Evolutionary conservation across 2,113 vertebrate species (phyloP), one percentile per base, ranked within the genome.

Genomic region (Climacteris rufus): DNA sequence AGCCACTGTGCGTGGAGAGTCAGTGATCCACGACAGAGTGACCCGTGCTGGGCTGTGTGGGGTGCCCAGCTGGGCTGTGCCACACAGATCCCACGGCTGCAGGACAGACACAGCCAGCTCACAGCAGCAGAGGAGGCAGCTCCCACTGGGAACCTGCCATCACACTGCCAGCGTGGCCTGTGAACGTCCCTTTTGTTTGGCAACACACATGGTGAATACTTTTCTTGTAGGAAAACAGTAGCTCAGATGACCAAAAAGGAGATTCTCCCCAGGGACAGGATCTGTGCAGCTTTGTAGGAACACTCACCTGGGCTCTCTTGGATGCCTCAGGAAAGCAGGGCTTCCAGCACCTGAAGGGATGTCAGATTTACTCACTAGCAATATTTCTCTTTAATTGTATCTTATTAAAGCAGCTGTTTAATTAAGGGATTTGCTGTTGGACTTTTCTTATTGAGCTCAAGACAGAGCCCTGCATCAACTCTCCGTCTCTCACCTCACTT

Each of bases 131-230:
- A 66, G 70, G 37, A 63, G 30, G 49, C 52, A 87, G 64, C 31
- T 94, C 39, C 69, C 21, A 0, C 5, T 4, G 1, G 1, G 5
- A 35, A 0, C 12, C 10, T 7, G 30, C 3, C 0, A 11, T 68
- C 18, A 24, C 18, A 5, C 28, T 31, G 13, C 66, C 60, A 40
- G 49, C 1, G 0, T 20, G 64, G 64, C 64, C 68, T 39, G 12
- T 5, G 70, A 61, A 8, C 28, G 7, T 45, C 50, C 31, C 37
- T 72, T 53, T 57, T n/a, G 28, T 37, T 40, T 31, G 66, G 57
- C n/a, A 60, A 10, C 6, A 16, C 9, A 10, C 0, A 0, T 3
- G 25, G 40, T 19, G 23, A 75, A 78, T 2, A 33, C 45, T 15
- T 52, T 65, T 52, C 40, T n/a, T 83, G 9, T 56, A 61, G 53